These are phyloP conservation scores for Emys orbicularis DNA, from an alignment of 2,797 vertebrate genomes.

Conservation along the genomic window DNA sequence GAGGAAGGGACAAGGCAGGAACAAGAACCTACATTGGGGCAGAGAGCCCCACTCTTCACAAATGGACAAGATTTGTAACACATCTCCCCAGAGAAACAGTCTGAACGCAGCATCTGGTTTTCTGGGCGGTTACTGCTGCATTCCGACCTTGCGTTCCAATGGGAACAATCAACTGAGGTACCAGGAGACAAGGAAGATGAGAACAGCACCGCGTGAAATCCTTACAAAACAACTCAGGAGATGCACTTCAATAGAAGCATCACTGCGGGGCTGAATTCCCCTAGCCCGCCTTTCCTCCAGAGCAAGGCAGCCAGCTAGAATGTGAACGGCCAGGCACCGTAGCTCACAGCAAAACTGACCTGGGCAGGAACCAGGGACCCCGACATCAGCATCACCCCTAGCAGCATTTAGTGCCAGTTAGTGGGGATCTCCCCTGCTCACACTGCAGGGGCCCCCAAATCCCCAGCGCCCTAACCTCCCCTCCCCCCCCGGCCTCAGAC, in stretches of 20 bases:
- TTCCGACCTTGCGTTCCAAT: neutral
- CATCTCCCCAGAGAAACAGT: neutral
- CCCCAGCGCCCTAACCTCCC: too few species aligned
- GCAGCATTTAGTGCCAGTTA: too few species aligned
- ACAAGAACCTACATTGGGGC: neutral
- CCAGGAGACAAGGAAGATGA: neutral
- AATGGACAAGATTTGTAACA: neutral
- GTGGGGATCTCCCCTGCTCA: too few species aligned
- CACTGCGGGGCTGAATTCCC: too few species aligned
- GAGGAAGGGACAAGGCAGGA: neutral
- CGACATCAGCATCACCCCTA: too few species aligned
- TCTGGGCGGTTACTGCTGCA: neutral
- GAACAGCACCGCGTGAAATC: neutral
- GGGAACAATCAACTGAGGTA: neutral
- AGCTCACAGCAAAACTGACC: too few species aligned
- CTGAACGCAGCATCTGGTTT: neutral
- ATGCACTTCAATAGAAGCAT: neutral
- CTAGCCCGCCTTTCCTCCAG: fast-evolving
- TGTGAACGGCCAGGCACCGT: too few species aligned
- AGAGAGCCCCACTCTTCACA: neutral
- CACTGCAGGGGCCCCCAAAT: too few species aligned
- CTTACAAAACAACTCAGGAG: neutral
- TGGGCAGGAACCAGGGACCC: too few species aligned
- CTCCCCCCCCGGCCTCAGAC: too few species aligned
- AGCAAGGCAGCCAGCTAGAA: neutral